Conservation (phyloP, 2,113 vertebrate genomes). For the Taurulus bubalis region DNA sequence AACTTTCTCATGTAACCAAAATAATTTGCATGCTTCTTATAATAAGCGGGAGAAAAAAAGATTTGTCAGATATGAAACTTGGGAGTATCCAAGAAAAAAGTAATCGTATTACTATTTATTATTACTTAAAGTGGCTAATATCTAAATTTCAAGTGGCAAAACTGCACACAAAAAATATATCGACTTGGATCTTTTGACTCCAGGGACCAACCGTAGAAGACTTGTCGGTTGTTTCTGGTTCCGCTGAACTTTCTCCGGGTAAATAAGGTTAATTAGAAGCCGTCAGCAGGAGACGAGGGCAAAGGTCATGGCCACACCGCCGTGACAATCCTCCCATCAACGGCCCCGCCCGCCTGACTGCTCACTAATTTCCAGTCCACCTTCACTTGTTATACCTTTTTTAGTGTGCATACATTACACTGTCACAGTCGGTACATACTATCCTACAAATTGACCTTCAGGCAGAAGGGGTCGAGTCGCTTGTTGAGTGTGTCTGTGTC, state of each 20-base stretch:
- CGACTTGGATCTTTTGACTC: no score
- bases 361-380: neutral
- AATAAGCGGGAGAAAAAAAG: no score
- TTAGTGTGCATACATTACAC: conserved; percentile 19
- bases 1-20: no score
- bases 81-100: no score
- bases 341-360: neutral
- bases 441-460: conserved; percentile 56
- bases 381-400: neutral
- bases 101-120: no score
- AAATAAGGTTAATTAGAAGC: conserved; percentile 31
- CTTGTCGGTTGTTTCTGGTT: no score
- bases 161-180: neutral
- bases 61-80: no score
- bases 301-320: conserved; percentile 23
- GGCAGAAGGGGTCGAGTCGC: conserved; percentile 11
- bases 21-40: no score
- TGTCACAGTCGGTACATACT: conserved; percentile 8
- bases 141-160: neutral
- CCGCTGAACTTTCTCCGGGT: neutral
- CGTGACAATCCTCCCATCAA: conserved; percentile 16
- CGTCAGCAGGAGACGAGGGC: conserved; percentile 8
- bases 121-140: no score
- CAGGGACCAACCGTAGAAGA: neutral
- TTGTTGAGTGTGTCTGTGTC: conserved; percentile 57